Base-by-base conservation (phyloP, 2,113 vertebrate species). In the Monarcha castaneiventris region DNA sequence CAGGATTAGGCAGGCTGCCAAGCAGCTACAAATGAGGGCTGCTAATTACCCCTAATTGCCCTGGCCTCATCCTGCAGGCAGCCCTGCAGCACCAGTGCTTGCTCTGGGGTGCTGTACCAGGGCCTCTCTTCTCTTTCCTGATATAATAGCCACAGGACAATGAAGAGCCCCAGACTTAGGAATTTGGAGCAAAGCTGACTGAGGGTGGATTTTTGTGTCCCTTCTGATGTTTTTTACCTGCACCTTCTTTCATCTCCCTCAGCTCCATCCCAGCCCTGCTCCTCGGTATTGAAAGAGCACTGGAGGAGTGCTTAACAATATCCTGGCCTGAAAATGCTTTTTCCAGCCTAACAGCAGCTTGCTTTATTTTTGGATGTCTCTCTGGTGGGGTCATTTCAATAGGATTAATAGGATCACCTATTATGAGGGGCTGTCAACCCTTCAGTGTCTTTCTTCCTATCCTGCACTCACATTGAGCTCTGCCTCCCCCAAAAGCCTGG, bases 1-100 rank as follows among this genome's bases (percentile, higher is more conserved):
- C 85, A 84, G 85, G 85, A 77, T 46, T 43, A 68, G 94, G 95
- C 85, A 48, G 83, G 48, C 56, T 92, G 94, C 94, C 92, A 92
- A 78, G 51, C 1, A 2, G 64, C 82, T 74, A 83, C 87, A 80
- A 83, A 90, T 4, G 29, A 94, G 76, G 79, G 61, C 33, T 92
- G 64, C 48, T 96, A 93, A 96, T 95, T 92, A 95, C 26, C 44
- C 33, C 2, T 72, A 93, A 90, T 74, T 84, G 35, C 37, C 33
- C 43, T 8, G 7, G 43, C 62, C 35, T 41, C 73, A 79, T 14
- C 75, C 78, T 23, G 41, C 44, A 69, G 79, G 32, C 73, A 88
- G 82, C 74, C 66, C 63, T 14, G 35, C 33, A 93, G 81, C 87
- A 67, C 33, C 62, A 29, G 33, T 21, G 35, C 55, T 61, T 39